Conservation (phyloP, 2,113 vertebrate species). For the Sturnira hondurensis region DNA sequence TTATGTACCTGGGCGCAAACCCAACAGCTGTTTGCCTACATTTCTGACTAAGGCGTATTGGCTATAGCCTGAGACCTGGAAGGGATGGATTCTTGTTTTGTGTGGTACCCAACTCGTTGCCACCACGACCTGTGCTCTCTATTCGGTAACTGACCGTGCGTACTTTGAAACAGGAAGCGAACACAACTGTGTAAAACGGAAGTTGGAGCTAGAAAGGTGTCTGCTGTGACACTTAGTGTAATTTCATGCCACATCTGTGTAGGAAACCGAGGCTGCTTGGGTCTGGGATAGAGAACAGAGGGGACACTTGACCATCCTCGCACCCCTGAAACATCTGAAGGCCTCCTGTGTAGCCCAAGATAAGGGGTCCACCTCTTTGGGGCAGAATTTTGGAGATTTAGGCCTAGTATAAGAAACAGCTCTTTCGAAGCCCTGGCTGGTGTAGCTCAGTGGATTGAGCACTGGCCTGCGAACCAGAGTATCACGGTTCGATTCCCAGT, state of each 20-base stretch:
- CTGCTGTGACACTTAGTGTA: background rate
- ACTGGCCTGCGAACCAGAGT: too few relatives aligned
- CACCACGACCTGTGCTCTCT: background rate
- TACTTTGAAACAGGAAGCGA: background rate
- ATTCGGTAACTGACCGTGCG: background rate
- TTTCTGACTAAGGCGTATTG: background rate
- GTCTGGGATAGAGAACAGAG: background rate
- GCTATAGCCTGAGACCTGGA: background rate
- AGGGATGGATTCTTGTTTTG: background rate
- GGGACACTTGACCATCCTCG: too few relatives aligned
- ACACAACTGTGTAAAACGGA: background rate
- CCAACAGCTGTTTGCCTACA: background rate
- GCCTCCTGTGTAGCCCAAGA: background rate
- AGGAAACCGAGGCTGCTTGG: background rate
- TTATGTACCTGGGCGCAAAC: background rate
- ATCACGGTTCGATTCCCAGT: too few relatives aligned
- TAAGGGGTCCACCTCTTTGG: background rate
- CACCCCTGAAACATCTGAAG: background rate
- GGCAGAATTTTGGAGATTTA: background rate
- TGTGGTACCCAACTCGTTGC: background rate
- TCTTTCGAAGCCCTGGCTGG: too few relatives aligned
- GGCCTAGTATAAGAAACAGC: background rate
- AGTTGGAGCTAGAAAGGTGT: background rate
- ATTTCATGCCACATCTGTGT: background rate
- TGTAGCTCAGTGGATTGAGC: too few relatives aligned